phyloP scores from a whole-genome alignment of 2,797 vertebrate genomes.

The Argentina silus region DNA sequence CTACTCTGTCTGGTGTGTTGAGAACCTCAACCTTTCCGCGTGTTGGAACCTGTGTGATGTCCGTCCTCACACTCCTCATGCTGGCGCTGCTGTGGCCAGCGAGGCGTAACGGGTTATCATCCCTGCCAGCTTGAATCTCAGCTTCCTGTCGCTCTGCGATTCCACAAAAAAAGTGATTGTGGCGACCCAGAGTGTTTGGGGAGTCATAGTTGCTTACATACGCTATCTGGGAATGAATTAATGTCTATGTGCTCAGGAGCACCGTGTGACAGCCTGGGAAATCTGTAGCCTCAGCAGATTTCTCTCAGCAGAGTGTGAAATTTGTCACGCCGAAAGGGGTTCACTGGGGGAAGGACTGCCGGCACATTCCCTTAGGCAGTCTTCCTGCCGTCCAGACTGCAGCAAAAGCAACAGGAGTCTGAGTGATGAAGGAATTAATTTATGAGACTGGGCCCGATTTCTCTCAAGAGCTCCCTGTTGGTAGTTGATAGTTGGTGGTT shows the following conservation, averaged over 20 bases:
- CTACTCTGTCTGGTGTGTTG: not conserved
- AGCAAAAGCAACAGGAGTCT: constrained; percentile 47
- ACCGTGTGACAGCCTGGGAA: constrained; percentile 60
- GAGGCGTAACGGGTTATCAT: constrained; percentile 41
- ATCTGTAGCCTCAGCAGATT: constrained; percentile 65
- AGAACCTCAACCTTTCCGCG: not conserved
- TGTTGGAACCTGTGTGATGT: not conserved
- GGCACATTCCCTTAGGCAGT: constrained; percentile 31
- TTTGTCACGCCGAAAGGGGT: constrained; percentile 66
- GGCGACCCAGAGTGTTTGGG: constrained; percentile 21
- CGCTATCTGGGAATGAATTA: constrained; percentile 57
- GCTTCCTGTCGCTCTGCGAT: constrained; percentile 40
- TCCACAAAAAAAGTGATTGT: constrained; percentile 42
- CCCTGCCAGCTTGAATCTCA: constrained; percentile 43
- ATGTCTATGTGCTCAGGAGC: constrained; percentile 58
- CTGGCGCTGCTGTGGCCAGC: too few species aligned
- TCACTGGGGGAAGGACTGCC: constrained; percentile 55
- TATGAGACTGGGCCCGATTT: constrained; percentile 46
- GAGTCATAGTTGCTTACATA: constrained; percentile 48
- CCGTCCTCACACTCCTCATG: not conserved
- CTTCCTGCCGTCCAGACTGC: constrained; percentile 52
- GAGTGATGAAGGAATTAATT: constrained; percentile 54
- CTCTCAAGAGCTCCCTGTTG: not conserved
- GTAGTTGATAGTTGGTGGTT: not conserved
- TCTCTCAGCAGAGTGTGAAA: constrained; percentile 68